Evolutionary conservation across 2,113 vertebrate species (phyloP).

Genomic region (Etheostoma cragini): DNA sequence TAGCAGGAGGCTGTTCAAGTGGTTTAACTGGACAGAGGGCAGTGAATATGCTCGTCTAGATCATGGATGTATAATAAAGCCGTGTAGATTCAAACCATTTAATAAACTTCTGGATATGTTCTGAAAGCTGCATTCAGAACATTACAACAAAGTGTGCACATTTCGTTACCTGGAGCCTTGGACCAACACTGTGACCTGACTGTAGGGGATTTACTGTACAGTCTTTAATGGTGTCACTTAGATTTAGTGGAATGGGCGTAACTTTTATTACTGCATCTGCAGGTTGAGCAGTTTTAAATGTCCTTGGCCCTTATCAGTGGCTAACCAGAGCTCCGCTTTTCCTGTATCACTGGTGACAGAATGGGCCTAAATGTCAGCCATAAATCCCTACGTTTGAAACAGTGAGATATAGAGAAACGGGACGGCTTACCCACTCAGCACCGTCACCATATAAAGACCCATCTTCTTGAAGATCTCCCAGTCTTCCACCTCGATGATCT

Average conservation of each 20-base stretch:
- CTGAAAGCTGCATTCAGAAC: neutral
- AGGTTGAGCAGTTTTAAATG: slow-evolving; percentile 82
- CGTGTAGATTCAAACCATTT: too few relatives aligned
- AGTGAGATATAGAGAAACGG: slow-evolving; percentile 50
- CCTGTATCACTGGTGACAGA: slow-evolving; percentile 57
- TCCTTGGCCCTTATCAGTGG: slow-evolving; percentile 81
- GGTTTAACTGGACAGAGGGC: too few relatives aligned
- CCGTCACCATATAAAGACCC: slow-evolving; percentile 98
- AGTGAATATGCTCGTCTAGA: too few relatives aligned
- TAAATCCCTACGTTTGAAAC: slow-evolving; percentile 72
- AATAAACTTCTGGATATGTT: neutral
- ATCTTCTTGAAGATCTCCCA: slow-evolving; percentile 99
- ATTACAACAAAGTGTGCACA: neutral
- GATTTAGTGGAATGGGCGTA: slow-evolving; percentile 70
- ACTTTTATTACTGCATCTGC: slow-evolving; percentile 78
- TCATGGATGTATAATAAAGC: too few relatives aligned
- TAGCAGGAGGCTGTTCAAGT: too few relatives aligned
- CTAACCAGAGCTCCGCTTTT: slow-evolving; percentile 70
- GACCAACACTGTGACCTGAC: slow-evolving; percentile 50
- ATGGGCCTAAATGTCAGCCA: slow-evolving; percentile 64
- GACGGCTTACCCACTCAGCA: slow-evolving; percentile 92
- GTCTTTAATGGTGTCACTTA: slow-evolving; percentile 53
- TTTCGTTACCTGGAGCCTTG: slow-evolving; percentile 1
- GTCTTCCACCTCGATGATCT: slow-evolving; percentile 97
- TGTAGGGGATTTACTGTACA: slow-evolving; percentile 41